Evolutionary conservation across 2,113 vertebrate species (phyloP), one percentile per base, ranked within the genome.

Genomic region (Aspidoscelis tigris): DNA sequence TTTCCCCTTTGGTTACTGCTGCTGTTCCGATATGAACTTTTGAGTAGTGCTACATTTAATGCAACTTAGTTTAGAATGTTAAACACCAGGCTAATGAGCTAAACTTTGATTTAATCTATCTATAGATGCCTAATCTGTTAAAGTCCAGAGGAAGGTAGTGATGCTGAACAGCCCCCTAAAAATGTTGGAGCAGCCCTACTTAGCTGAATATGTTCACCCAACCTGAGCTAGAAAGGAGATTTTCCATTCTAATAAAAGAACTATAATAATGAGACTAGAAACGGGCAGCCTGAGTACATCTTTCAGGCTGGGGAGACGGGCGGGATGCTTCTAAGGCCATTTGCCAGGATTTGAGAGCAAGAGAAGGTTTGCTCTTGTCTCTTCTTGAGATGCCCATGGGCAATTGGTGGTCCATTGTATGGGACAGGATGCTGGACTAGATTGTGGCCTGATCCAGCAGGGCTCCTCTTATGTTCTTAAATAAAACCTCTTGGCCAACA

Each of bases 41-140:
- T 20, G 41, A 12, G 14, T n/a, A 79, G 5, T 50, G n/a, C 10
- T 33, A 68, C 82, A 73, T 84, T 80, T 78, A 41, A 53, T 47
- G 86, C 58, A 44, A 84, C 77, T 73, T 68, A 0, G 1, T 53
- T 72, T 86, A 64, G 3, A 55, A 81, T 73, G 50, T 77, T 69
- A 82, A 65, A 16, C 16, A 58, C 9, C 78, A 65, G 58, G 78
- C 69, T 58, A 61, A 14, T 18, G 2, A 72, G 12, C 47, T 55
- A 11, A 18, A 20, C 75, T 78, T 0, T 20, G 68, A 69, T 86
- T 71, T 88, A 69, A 92, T 84, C 83, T 0, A 61, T 53, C 84
- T 90, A 84, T 91, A 84, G 88, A 78, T 50, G 39, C 77, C 87
- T 86, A 89, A 50, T 9, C n/a, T 16, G 5, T 84, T 39, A 69